Conservation (phyloP, 2,888 invertebrate species). For the Trichopria drosophilae region DNA sequence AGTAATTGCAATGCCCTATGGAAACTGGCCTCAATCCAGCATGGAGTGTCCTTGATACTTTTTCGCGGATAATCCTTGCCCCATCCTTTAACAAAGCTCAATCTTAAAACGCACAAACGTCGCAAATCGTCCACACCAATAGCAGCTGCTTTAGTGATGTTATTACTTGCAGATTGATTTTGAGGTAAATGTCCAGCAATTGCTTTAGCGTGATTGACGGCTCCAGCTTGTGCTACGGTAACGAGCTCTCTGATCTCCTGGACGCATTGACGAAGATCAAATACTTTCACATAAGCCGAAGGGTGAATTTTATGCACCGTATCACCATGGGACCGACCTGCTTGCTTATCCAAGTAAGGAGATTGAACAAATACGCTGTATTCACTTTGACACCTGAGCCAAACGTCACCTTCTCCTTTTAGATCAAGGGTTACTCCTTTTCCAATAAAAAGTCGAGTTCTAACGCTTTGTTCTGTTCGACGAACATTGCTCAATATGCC, state of each 20-base stretch:
- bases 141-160: slow-evolving; percentile 86
- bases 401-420: slow-evolving; percentile 94
- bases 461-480: slow-evolving; percentile 91
- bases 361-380: slow-evolving; percentile 98
- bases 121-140: slow-evolving; percentile 98
- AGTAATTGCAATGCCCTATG: slow-evolving; percentile 93
- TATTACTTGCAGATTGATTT: slow-evolving; percentile 53
- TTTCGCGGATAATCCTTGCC: slow-evolving; percentile 96
- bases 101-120: slow-evolving; percentile 90
- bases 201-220: slow-evolving; percentile 97
- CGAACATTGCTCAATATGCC: slow-evolving; percentile 98
- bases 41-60: slow-evolving; percentile 97
- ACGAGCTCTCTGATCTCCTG: slow-evolving; percentile 97
- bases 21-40: slow-evolving; percentile 88
- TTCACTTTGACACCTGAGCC: slow-evolving; percentile 92
- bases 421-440: slow-evolving; percentile 94
- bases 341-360: slow-evolving; percentile 95
- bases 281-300: slow-evolving; percentile 94
- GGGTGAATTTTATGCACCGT: slow-evolving; percentile 99
- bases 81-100: slow-evolving; percentile 99
- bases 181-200: slow-evolving; percentile 78
- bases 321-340: slow-evolving; percentile 93
- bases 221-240: slow-evolving; percentile 89
- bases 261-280: slow-evolving; percentile 96
- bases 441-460: slow-evolving; percentile 71